Evolutionary conservation across 30 jellyfish, hydroid and myxozoan species (phyloP).

Genomic region (Pseudorhiza aurosa): DNA sequence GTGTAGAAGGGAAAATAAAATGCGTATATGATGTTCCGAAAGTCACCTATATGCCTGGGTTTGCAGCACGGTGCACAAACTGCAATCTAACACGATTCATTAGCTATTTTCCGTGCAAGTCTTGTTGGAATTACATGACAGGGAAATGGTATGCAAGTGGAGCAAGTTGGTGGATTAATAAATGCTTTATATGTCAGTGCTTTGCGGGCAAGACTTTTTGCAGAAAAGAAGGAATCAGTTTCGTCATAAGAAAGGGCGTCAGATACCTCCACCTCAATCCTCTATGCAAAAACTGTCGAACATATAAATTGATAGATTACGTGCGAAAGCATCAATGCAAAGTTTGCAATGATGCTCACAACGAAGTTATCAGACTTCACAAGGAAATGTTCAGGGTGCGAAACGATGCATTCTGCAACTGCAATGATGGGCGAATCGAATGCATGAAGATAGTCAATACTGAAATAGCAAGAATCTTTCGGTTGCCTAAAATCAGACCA

Average conservation of each 20-base stretch:
- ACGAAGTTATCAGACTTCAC: not conserved
- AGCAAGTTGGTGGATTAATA: slow-evolving; percentile 7
- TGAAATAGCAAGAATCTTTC: not conserved
- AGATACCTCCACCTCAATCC: not conserved
- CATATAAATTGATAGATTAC: not conserved
- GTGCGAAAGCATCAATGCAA: slow-evolving; percentile 10
- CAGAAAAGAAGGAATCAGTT: not conserved
- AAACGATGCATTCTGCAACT: not conserved
- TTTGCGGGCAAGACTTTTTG: slow-evolving; percentile 28
- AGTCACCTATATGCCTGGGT: not conserved
- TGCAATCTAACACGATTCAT: not conserved
- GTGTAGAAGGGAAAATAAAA: not conserved
- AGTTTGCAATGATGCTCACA: not conserved
- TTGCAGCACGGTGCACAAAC: not conserved
- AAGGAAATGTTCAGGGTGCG: not conserved
- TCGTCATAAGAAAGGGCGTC: not conserved
- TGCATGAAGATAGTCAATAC: not conserved
- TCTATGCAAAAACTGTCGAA: not conserved
- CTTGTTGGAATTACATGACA: not conserved
- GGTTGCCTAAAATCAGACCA: not conserved
- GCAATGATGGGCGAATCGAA: slow-evolving; percentile 23
- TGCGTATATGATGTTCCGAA: not conserved
- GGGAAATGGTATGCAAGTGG: not conserved
- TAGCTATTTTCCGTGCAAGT: not conserved
- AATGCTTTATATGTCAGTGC: slow-evolving; percentile 14